Base-by-base conservation (phyloP, 2,113 vertebrate genomes). In the Danionella cerebrum region DNA sequence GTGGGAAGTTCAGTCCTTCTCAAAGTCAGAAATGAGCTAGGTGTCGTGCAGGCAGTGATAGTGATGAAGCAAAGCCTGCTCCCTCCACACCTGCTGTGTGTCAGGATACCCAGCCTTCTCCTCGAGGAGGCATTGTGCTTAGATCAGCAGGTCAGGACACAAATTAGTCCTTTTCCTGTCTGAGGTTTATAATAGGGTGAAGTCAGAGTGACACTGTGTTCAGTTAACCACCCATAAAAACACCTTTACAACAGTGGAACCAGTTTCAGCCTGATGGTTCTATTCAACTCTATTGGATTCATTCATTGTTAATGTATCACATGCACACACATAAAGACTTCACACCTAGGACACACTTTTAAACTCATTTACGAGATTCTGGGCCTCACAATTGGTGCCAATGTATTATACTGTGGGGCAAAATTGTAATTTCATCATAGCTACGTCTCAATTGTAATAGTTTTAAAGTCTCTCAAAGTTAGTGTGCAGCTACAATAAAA, bases 1-100 rank as follows among this genome's bases (percentile, higher is more conserved):
- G 77, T 79, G 79, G 83, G 82, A 84, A 82, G 75, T 42, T 67
- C 67, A 80, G 71, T 76, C 39, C 68, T 65, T 57, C 57, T 72
- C 70, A 74, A 73, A 68, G 54, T 51, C 54, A 31, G 27, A 45
- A 60, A 45, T 31, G 58, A 69, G 27, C 64, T 4, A 27, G 35
- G 29, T 35, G 19, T 33, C 51, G 19, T 12, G 51, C 59, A 71
- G 41, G 67, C 64, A 68, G 7, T 36, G 39, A 60, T 21, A 29
- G 19, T 7, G 52, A 27, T 25, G 24, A 31, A 62, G 21, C 14
- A 14, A 14, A 27, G 16, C 42, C 44, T 6, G 48, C 68, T 45
- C 25, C 74, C 57, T 70, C 25, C 70, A 74, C 81, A 84, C 80
- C 79, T 84, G 82, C 76, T 71, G 60, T 25, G 63, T 45, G 24